Conservation (phyloP, 2,888 invertebrate genomes). For the Pheosia tremula region DNA sequence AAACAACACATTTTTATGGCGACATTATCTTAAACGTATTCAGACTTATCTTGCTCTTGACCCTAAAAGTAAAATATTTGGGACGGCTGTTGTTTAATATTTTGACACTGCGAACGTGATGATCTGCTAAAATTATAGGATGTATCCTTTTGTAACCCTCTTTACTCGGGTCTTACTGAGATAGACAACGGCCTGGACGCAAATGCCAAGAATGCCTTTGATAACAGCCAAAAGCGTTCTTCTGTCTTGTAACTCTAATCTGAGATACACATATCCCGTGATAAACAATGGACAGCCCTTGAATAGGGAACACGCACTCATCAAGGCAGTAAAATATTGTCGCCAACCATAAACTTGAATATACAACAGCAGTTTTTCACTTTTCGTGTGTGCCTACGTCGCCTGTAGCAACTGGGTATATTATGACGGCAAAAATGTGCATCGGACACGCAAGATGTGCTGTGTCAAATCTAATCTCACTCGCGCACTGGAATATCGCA, state of each 20-base stretch:
- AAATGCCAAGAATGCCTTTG: background rate
- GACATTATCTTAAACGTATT: background rate
- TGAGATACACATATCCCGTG: background rate
- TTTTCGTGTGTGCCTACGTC: background rate
- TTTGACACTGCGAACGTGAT: background rate
- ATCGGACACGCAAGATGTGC: constrained; percentile 16
- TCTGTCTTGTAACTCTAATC: constrained; percentile 17
- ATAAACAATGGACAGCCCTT: too few relatives aligned
- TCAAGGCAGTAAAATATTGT: too few relatives aligned
- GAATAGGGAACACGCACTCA: too few relatives aligned
- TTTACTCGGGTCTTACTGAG: too few relatives aligned
- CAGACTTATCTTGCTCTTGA: constrained; percentile 1
- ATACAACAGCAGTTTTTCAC: too few relatives aligned
- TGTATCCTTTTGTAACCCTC: too few relatives aligned
- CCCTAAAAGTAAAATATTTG: background rate
- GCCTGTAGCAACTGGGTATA: background rate
- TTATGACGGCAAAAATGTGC: constrained; percentile 24
- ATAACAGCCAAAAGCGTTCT: background rate
- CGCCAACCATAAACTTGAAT: too few relatives aligned
- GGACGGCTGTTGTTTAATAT: background rate
- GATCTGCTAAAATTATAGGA: too few relatives aligned
- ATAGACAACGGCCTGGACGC: background rate
- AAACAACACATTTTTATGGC: constrained; percentile 5
- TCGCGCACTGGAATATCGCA: background rate
- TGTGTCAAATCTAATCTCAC: constrained; percentile 21